Conservation (phyloP, 2,797 vertebrate genomes). For the Periparus ater region DNA sequence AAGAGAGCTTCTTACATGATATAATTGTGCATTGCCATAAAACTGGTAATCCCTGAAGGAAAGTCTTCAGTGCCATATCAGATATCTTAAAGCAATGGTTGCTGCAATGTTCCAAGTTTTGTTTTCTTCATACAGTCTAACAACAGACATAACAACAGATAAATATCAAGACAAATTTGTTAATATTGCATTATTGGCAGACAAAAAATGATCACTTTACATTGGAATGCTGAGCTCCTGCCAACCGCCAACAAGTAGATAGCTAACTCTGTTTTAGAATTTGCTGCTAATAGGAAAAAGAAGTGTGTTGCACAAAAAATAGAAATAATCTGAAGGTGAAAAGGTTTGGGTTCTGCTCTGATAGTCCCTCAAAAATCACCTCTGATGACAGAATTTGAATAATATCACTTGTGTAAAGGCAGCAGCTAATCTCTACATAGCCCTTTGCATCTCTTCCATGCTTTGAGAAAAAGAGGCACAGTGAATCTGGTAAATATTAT, state of each 20-base stretch:
- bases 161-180: constrained; percentile 59
- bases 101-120: constrained; percentile 1
- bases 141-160: constrained; percentile 61
- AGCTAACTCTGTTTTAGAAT: constrained; percentile 11
- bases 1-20: background rate
- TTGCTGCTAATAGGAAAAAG: background rate
- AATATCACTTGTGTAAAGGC: background rate
- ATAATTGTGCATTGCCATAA: background rate
- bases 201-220: constrained; percentile 46
- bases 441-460: background rate
- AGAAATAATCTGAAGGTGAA: background rate
- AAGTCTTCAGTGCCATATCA: constrained; percentile 28
- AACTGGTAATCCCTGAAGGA: constrained; percentile 2
- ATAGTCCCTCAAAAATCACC: background rate
- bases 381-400: background rate
- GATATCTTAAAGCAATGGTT: constrained; percentile 30
- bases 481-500: background rate
- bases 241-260: background rate
- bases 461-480: background rate
- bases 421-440: background rate
- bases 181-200: constrained; percentile 50
- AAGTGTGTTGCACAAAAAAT: background rate
- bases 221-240: constrained; percentile 35
- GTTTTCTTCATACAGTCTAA: constrained; percentile 22
- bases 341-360: background rate